A percentile compares a stretch with the other conserved stretches of the same genome.
Evolutionary conservation across 2,888 invertebrate genomes (phyloP).

Genomic region (Platycheirus albimanus): DNA sequence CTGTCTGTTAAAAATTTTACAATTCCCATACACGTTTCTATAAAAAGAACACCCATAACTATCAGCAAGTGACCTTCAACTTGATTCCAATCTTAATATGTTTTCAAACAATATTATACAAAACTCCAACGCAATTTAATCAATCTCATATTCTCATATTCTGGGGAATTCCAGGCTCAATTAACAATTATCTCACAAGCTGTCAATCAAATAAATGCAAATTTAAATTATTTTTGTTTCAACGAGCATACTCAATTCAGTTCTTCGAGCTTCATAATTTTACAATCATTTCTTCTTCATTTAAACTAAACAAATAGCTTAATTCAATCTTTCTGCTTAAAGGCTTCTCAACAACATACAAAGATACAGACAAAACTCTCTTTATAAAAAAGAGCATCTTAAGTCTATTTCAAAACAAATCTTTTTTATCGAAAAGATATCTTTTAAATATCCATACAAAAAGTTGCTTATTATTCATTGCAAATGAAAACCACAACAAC

Average conservation of each 20-base stretch:
- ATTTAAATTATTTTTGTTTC: background rate
- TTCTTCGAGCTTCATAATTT: background rate
- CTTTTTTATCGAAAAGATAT: background rate
- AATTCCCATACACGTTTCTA: background rate
- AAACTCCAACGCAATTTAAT: slow-evolving; percentile 9
- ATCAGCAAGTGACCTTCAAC: background rate
- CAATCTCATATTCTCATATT: background rate
- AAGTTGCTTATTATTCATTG: slow-evolving; percentile 18
- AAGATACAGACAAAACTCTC: background rate
- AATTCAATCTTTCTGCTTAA: too few species aligned
- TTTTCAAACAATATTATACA: background rate
- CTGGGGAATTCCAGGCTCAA: slow-evolving; percentile 9
- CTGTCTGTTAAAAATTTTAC: too few species aligned
- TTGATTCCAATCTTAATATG: background rate
- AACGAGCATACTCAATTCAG: background rate
- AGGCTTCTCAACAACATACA: too few species aligned
- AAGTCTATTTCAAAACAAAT: background rate
- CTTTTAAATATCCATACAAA: background rate
- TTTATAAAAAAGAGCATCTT: background rate
- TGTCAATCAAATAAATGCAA: slow-evolving; percentile 14
- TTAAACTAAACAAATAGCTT: too few species aligned
- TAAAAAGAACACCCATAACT: background rate
- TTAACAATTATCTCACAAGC: background rate
- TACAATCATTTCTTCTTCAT: too few species aligned
- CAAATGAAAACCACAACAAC: slow-evolving; percentile 24